Base-by-base conservation (phyloP, 2,797 vertebrate species). In the Toxotes lorentzi region DNA sequence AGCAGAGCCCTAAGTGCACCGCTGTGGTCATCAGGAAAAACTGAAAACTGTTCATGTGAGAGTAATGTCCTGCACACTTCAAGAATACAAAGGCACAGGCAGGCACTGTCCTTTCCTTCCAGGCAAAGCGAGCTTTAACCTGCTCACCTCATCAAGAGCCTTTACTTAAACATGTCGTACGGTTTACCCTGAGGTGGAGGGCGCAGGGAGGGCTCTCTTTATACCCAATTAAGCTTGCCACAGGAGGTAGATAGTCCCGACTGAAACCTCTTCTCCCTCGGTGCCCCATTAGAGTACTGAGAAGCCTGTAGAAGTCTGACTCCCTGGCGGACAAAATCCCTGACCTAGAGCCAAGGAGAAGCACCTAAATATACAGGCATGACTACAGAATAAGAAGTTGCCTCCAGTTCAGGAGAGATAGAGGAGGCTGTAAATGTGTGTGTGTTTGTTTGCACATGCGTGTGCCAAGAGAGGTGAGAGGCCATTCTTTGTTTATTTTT, bases 161-260 rank as follows among this genome's bases (percentile, higher is more conserved):
- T 89, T 88, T 89, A 89, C 83, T 92, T 92, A 93, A 91, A 91
- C 88, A 91, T 90, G 89, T 85, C 67, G 73, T 78, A 68, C 38
- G 71, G 64, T 85, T 92, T 92, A 92, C 82, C 87, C 85, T 47
- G 43, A 87, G 88, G 91, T 92, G 84, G 81, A 92, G 88, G 87
- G 83, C 68, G 3, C 62, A 54, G 81, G 54, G 72, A 81, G 81
- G 88, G 72, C 86, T 91, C 87, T 92, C 91, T 92, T 93, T 91
- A 94, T 90, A 91, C 90, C 92, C 92, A 95, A 95, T 95, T 94
- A 94, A 93, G 88, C 89, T 74, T 90, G 85, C 91, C 89, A 91
- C 81, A 57, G 83, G 87, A 92, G 88, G 85, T 77, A 80, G 91
- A 74, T 53, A 35, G 90, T 89, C 89, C 88, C 81, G 48, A 40